A percentile compares a stretch with the other conserved stretches of the same genome.
Evolutionary conservation across 2,113 vertebrate genomes (phyloP).

Genomic region (Marmota flaviventris): DNA sequence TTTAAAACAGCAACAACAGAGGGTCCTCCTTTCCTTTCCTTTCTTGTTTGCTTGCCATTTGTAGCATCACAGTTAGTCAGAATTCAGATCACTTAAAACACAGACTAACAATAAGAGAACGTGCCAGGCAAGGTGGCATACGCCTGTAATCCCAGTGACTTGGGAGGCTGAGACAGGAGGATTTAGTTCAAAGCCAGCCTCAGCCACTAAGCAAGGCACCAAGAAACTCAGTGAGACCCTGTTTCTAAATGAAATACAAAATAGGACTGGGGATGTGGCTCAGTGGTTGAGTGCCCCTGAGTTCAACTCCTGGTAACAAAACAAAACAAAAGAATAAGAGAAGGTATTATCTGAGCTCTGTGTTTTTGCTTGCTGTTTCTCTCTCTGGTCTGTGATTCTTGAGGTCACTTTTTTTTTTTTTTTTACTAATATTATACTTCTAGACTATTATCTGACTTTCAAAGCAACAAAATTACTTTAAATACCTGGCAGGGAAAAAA

Average conservation of each 20-base stretch:
- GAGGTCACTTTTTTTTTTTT: not conserved
- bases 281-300: no score
- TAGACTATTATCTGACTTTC: slow-evolving; percentile 48
- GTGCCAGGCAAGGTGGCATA: no score
- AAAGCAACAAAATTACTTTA: slow-evolving; percentile 53
- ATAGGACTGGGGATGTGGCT: no score
- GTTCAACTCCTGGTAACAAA: no score
- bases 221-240: no score
- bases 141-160: no score
- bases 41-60: not conserved
- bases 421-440: not conserved
- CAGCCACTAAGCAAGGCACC: no score
- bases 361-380: not conserved
- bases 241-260: no score
- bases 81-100: not conserved
- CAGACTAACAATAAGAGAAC: not conserved
- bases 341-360: not conserved
- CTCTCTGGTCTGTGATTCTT: not conserved
- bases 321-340: not conserved
- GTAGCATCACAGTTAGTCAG: not conserved
- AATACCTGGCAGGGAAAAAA: not conserved
- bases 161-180: no score
- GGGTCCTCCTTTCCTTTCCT: not conserved
- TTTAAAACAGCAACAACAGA: not conserved
- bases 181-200: no score